phyloP scores from a whole-genome alignment of 2,888 invertebrate genomes.

The Dasypogon diadema region DNA sequence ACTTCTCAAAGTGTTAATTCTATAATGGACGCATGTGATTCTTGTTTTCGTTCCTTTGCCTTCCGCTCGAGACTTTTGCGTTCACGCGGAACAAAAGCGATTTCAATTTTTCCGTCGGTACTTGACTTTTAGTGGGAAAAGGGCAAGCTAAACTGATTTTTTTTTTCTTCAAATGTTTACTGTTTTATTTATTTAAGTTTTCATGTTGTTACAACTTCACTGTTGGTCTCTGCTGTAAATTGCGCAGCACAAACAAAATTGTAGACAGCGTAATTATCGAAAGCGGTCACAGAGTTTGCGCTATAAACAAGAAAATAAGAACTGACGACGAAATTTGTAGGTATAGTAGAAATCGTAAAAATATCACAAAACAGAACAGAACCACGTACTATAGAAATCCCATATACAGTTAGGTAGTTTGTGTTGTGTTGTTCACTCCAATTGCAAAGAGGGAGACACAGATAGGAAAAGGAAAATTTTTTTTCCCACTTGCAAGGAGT shows the following conservation, averaged over 20 bases:
- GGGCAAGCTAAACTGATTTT: neutral
- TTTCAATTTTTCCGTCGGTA: no score
- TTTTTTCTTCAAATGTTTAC: neutral
- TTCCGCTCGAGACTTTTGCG: neutral
- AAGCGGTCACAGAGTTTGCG: constrained; percentile 41
- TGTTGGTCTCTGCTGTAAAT: constrained; percentile 17
- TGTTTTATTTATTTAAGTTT: neutral
- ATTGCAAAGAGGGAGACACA: neutral
- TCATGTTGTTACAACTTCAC: neutral
- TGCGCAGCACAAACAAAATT: constrained; percentile 35
- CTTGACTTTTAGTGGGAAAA: constrained; percentile 18
- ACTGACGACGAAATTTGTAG: neutral
- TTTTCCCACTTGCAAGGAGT: constrained; percentile 9
- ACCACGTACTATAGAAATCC: constrained; percentile 19
- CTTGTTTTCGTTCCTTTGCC: neutral
- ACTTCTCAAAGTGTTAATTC: constrained; percentile 29
- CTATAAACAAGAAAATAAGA: neutral
- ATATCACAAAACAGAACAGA: neutral
- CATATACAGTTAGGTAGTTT: neutral
- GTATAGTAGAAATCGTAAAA: constrained; percentile 1
- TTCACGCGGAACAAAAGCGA: no score
- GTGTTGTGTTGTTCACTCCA: constrained; percentile 8
- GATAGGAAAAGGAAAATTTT: neutral
- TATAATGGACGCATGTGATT: constrained; percentile 7
- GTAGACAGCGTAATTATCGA: constrained; percentile 33